Conservation (phyloP, 2,797 vertebrate genomes). For the Craterocephalus amniculus region DNA sequence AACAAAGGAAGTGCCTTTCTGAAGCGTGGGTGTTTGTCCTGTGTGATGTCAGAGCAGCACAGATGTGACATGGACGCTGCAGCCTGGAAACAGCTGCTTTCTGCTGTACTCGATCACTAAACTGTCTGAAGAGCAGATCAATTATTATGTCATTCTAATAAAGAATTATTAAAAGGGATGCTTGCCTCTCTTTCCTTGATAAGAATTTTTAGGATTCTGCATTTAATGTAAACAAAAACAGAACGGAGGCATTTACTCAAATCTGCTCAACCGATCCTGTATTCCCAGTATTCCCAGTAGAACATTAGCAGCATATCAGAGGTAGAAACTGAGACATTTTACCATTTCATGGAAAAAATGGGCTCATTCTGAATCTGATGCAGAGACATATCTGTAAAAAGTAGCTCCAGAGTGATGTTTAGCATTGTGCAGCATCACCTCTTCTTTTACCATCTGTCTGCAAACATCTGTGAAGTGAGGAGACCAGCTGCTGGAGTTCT, state of each 20-base stretch:
- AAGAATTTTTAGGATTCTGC: neutral
- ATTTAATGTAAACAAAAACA: neutral
- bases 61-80: neutral
- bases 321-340: too few species aligned
- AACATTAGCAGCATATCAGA: too few species aligned
- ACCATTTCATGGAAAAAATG: too few species aligned
- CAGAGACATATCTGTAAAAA: too few species aligned
- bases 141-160: neutral
- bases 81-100: neutral
- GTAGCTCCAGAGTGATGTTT: too few species aligned
- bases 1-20: slow-evolving; percentile 5
- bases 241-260: too few species aligned
- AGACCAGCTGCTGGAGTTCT: too few species aligned
- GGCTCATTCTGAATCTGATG: too few species aligned
- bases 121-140: neutral
- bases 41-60: neutral
- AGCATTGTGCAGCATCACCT: too few species aligned
- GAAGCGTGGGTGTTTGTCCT: neutral
- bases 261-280: too few species aligned
- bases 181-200: neutral
- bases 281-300: neutral
- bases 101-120: neutral
- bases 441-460: too few species aligned
- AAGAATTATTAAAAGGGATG: neutral
- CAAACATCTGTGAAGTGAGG: too few species aligned